Conservation (phyloP, 1,140 invertebrate genomes). For the Apis cerana region DNA sequence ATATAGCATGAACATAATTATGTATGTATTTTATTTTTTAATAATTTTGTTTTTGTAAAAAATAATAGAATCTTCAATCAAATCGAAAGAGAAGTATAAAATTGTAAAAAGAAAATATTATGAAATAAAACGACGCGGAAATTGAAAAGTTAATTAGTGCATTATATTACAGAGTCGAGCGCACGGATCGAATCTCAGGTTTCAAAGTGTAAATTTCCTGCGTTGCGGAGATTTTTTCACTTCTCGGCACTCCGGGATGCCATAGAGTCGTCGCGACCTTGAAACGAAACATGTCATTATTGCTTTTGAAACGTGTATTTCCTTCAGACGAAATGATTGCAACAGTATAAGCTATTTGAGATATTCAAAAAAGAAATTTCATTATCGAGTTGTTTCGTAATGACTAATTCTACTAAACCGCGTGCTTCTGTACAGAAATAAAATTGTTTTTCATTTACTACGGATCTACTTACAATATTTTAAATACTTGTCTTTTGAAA, state of each 20-base stretch:
- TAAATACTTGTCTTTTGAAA: background rate
- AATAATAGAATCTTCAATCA: background rate
- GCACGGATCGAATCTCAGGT: background rate
- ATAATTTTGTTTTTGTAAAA: background rate
- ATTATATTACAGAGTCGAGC: background rate
- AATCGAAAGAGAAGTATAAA: background rate
- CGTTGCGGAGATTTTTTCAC: slow-evolving; percentile 30
- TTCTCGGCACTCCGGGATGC: slow-evolving; percentile 12
- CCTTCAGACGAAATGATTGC: slow-evolving; percentile 39
- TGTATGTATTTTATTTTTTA: background rate
- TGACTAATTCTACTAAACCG: background rate
- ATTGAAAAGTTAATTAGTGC: slow-evolving; percentile 15
- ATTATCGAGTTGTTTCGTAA: slow-evolving; percentile 33
- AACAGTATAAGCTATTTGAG: slow-evolving; percentile 36
- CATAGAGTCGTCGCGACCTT: slow-evolving; percentile 34
- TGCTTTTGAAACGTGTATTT: slow-evolving; percentile 48
- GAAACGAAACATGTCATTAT: slow-evolving; percentile 51
- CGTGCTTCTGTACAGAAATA: background rate
- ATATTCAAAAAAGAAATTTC: slow-evolving; percentile 32
- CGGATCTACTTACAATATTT: background rate
- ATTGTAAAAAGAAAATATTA: background rate
- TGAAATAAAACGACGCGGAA: background rate
- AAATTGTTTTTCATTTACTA: background rate
- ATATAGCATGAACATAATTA: too few relatives aligned
- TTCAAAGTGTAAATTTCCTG: slow-evolving; percentile 17